Conservation (phyloP, 2,888 invertebrate genomes). For the Eupithecia abbreviata region DNA sequence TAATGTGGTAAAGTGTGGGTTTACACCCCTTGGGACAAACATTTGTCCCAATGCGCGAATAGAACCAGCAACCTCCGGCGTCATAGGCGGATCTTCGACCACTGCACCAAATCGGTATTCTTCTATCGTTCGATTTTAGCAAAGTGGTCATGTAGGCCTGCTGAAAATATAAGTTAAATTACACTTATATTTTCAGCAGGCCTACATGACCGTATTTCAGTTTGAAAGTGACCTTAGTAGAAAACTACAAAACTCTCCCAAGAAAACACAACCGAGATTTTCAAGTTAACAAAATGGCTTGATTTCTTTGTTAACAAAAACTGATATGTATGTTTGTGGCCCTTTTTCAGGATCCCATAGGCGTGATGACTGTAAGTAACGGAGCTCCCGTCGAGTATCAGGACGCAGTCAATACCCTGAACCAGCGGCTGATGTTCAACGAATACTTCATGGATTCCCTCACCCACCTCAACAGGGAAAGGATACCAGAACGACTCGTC, state of each 20-base stretch:
- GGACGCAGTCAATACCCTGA: constrained; percentile 87
- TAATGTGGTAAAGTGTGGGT: no score
- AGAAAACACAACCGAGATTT: background rate
- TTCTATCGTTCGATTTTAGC: background rate
- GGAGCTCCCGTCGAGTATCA: constrained; percentile 90
- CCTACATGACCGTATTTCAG: background rate
- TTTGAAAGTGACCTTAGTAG: background rate
- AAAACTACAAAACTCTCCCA: background rate
- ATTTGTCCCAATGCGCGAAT: no score
- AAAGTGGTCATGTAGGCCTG: background rate
- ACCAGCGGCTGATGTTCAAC: constrained; percentile 91
- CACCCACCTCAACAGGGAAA: constrained; percentile 91
- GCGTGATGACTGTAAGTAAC: constrained; percentile 87
- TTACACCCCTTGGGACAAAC: no score
- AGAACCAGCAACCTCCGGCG: no score
- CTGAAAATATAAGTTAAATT: background rate
- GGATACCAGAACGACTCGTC: constrained; percentile 95
- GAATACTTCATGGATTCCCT: constrained; percentile 88
- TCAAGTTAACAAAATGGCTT: background rate
- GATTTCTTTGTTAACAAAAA: background rate
- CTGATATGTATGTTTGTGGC: background rate
- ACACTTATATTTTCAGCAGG: no score
- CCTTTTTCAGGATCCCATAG: constrained; percentile 74
- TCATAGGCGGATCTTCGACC: no score
- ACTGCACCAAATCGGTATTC: background rate